Evolutionary conservation across 2,888 invertebrate species (phyloP).

Genomic region (Vandiemenella viatica): DNA sequence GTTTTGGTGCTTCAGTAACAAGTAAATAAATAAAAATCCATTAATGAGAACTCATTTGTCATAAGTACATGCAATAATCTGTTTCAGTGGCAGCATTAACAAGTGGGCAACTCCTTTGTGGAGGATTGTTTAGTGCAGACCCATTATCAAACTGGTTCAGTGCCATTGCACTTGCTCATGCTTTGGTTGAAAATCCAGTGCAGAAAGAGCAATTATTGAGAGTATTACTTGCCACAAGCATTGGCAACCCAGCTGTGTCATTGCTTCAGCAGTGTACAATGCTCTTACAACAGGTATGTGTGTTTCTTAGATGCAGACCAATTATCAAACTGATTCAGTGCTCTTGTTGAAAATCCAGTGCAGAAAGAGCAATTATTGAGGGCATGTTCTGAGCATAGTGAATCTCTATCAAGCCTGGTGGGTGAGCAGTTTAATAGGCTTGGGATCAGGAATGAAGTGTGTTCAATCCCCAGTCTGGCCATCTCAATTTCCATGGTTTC

Average conservation of each 20-base stretch:
- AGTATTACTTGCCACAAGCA: constrained; percentile 75
- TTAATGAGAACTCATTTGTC: too few species aligned
- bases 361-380: constrained; percentile 83
- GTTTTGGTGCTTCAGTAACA: too few species aligned
- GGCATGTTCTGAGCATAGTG: constrained; percentile 29
- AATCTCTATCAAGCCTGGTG: not conserved
- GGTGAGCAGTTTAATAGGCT: not conserved
- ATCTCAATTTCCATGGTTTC: too few species aligned
- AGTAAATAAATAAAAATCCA: too few species aligned
- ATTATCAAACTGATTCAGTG: constrained; percentile 89
- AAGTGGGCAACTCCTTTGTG: constrained; percentile 78
- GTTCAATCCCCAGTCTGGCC: too few species aligned
- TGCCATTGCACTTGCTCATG: constrained; percentile 78
- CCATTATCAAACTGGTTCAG: constrained; percentile 91
- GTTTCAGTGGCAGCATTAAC: constrained; percentile 26
- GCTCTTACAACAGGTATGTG: constrained; percentile 61
- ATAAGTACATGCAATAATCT: too few species aligned
- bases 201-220: constrained; percentile 83
- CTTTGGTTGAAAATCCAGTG: constrained; percentile 66
- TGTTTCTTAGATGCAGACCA: constrained; percentile 77
- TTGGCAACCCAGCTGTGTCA: constrained; percentile 72
- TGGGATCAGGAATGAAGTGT: not conserved
- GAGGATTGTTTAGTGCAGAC: constrained; percentile 79
- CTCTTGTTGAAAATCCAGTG: constrained; percentile 67
- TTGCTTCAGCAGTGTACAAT: constrained; percentile 78